Evolutionary conservation across 1,140 invertebrate genomes (phyloP), one percentile per base, ranked within the genome.

Genomic region (Frieseomelitta varia): DNA sequence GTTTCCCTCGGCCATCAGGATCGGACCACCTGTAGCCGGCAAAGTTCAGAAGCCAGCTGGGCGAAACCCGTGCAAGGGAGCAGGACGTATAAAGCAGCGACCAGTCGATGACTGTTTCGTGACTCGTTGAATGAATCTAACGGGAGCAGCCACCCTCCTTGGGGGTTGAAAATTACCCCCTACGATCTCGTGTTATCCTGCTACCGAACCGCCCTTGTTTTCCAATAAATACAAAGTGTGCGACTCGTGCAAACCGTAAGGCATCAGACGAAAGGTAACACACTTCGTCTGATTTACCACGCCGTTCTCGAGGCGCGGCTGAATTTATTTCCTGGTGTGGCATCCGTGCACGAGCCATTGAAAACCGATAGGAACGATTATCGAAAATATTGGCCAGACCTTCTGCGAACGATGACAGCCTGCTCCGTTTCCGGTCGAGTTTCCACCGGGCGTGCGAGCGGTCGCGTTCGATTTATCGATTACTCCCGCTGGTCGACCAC

Each of bases 121-220:
- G 86, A 90, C 90, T 83, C 87, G 81, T 87, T 85, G 85, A 91
- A 85, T 84, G 88, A 87, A 74, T 68, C 72, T 68, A 72, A 85
- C 81, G 73, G 72, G 69, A 65, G 56, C 86, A 85, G 86, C 89
- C 87, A 88, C 89, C 89, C 92, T 88, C 85, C 61, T 80, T 77
- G 86, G 90, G 93, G 93, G 93, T 90, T 93, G 91, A 86, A 91
- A 91, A 88, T 88, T 51, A 92, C 90, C 82, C 81, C 75, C 89
- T 84, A 77, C 58, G 65, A 51, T 78, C 77, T 92, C 93, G 87
- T 94, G 93, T 77, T 91, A 87, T 61, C 93, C 93, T 94, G 92
- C 84, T 94, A 94, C 91, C 91, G 84, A 93, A 93, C 92, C 92
- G 92, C 93, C 93, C 93, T 94, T 93, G 93, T 94, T 94, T 94